A percentile compares a stretch with the other conserved stretches of the same genome.
These are phyloP conservation scores for Tinamus guttatus DNA, from an alignment of 2,113 vertebrate genomes.

Conservation along the genomic window DNA sequence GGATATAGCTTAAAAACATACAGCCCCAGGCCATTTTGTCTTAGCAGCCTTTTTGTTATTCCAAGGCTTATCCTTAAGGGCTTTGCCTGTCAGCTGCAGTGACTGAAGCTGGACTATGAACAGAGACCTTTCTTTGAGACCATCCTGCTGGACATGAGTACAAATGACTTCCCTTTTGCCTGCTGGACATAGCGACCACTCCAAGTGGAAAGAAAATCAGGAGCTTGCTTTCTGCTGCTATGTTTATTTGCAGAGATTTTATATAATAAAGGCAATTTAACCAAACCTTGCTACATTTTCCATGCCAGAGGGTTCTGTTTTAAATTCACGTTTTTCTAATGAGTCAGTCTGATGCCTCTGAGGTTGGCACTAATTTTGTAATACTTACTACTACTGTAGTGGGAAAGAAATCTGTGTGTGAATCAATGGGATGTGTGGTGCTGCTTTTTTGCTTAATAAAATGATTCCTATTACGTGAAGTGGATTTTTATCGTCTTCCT, in stretches of 20 bases:
- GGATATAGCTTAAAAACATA: not conserved
- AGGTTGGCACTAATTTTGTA: not conserved
- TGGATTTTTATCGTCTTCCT: not conserved
- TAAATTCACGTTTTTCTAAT: not conserved
- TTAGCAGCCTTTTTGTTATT: constrained; percentile 5
- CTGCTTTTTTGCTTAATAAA: not conserved
- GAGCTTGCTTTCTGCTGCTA: not conserved
- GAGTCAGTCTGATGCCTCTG: not conserved
- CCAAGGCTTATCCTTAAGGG: not conserved
- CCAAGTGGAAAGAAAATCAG: not conserved
- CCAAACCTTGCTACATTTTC: not conserved
- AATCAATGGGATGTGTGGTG: not conserved
- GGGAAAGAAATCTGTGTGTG: not conserved
- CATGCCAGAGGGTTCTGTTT: not conserved
- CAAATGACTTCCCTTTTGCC: not conserved
- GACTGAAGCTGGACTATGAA: not conserved
- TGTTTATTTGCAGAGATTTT: not conserved
- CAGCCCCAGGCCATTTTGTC: not conserved
- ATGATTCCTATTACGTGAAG: not conserved
- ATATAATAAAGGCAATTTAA: not conserved
- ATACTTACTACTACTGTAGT: not conserved
- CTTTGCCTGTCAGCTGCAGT: not conserved
- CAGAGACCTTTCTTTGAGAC: not conserved
- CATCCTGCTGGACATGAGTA: not conserved
- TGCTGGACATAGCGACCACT: accelerated